A percentile compares a stretch with the other conserved stretches of the same genome.
These are phyloP conservation scores for Temnopleurus reevesii DNA, from an alignment of 53 echinoderm and acorn worm genomes.

Conservation along the genomic window DNA sequence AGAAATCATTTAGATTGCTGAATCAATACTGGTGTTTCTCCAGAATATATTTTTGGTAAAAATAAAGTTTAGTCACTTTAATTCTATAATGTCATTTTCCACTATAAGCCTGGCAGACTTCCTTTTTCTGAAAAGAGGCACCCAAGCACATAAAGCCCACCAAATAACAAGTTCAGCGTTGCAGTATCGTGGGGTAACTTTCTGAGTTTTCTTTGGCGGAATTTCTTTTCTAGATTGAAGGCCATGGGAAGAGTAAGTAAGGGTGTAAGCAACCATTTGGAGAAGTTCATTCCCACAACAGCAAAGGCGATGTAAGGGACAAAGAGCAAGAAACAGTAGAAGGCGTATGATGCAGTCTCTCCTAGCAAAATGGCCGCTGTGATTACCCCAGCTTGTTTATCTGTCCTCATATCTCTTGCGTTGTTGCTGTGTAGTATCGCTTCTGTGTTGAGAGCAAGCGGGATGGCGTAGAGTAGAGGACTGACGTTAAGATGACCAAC, in stretches of 20 bases:
- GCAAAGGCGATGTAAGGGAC: slow-evolving; percentile 84
- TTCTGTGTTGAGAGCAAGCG: slow-evolving; percentile 89
- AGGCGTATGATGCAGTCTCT: slow-evolving; percentile 77
- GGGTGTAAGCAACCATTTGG: slow-evolving; percentile 69
- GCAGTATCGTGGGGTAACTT: slow-evolving; percentile 81
- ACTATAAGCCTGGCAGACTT: slow-evolving; percentile 59
- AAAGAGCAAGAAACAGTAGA: slow-evolving; percentile 82
- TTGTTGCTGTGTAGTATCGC: slow-evolving; percentile 96
- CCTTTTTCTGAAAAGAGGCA: slow-evolving; percentile 60
- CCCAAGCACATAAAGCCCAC: slow-evolving; percentile 71
- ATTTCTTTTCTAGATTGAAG: slow-evolving; percentile 87
- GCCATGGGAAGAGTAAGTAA: slow-evolving; percentile 85
- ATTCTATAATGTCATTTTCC: background rate
- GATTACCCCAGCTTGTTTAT: slow-evolving; percentile 75
- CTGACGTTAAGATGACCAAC: slow-evolving; percentile 69
- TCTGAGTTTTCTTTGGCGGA: slow-evolving; percentile 65
- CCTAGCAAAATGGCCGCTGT: slow-evolving; percentile 82
- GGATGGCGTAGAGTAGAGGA: slow-evolving; percentile 90
- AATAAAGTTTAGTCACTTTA: background rate
- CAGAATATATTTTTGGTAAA: background rate
- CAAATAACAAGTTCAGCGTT: slow-evolving; percentile 82
- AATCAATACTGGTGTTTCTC: background rate
- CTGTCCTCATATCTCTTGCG: slow-evolving; percentile 75
- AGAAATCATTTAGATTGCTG: background rate
- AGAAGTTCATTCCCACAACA: slow-evolving; percentile 77